Evolutionary conservation across 2,113 vertebrate genomes (phyloP), one percentile per base, ranked within the genome.

Genomic region (Synchiropus splendidus): DNA sequence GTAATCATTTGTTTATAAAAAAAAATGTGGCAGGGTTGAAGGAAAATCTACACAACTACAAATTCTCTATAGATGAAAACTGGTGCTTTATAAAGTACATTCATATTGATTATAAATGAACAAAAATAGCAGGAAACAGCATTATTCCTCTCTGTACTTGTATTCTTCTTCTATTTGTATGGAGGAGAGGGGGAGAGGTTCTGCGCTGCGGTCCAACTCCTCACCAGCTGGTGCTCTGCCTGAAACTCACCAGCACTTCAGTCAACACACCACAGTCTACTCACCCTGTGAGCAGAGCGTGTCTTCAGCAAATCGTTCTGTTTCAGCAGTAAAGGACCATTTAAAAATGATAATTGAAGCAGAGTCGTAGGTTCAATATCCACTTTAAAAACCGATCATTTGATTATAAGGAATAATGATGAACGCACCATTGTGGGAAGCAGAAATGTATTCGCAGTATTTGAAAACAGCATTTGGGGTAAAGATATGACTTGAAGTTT

Each of bases 61-160:
- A 69, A 73, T 75, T 63, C 63, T 77, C 63, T 83, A 77, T 82
- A 75, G 64, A 66, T 77, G 72, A 61, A 74, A 79, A 63, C 74
- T 70, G 80, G 80, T 87, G 84, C 85, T 87, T 85, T 81, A 81
- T 84, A 83, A 86, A 84, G 66, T 82, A 81, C 78, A 75, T 80
- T 84, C 73, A 80, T 54, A 77, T 70, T 58, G 82, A 84, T 82
- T 80, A 69, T 77, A 78, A 74, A 81, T 78, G 78, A 87, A 79
- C 75, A 83, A 85, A 75, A 77, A 64, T 67, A 80, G 83, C 79
- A 81, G 74, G 63, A 72, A 76, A 70, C 74, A 65, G 67, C 77
- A 75, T 77, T 81, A 77, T 79, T 79, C 75, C 73, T 77, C 81
- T 81, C 68, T 82, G 71, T 81, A 60, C 69, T 70, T 79, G 73